Base-by-base conservation (phyloP, 1,140 invertebrate species). In the Drosophila lacteicornis region DNA sequence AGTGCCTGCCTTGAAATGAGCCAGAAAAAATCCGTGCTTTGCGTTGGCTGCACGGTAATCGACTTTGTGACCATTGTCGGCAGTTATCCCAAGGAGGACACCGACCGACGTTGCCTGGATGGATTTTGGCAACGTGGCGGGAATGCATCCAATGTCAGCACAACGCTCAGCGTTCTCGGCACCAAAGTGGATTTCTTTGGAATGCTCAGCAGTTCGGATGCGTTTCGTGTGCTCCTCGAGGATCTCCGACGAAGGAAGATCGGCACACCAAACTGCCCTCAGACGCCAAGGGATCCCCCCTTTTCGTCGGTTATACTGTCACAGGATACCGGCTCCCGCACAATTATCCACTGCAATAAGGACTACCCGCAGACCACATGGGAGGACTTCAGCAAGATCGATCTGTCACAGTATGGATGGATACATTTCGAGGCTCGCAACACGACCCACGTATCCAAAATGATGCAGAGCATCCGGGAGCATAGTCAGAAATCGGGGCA, bases 401-500 rank as follows among this genome's bases (percentile, higher is more conserved):
- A 91, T 91, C 87, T 94, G 33, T 60, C 95, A 8, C 38, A 57
- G 43, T 96, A 95, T 70, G 93, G 92, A 27, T 96, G 96, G 96
- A 94, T 96, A 46, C 96, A 96, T 91, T 96, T 96, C 92, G 96
- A 96, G 92, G 95, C 95, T 9, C 94, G 95, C 61, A 95, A 96
- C 92, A 82, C 94, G 17, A 62, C 80, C 4, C 93, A 94, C 70
- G 93, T 95, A 6, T 71, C 93, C 11, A 91, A 93, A 68, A 96
- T 96, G 94, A 94, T 96, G 75, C 78, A 94, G n/a, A 76, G 91
- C 25, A 93, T 96, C 19, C 84, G 94, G 45, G 86, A 93, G 25
- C 94, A 94, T 78, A 96, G 95, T 46, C 50, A 51, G 8, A 51
- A 17, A 4, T 40, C 51, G 3, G 38, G 56, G 2, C 57, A 73